phyloP scores from a whole-genome alignment of 2,888 invertebrate genomes.

The Sphecodes monilicornis region DNA sequence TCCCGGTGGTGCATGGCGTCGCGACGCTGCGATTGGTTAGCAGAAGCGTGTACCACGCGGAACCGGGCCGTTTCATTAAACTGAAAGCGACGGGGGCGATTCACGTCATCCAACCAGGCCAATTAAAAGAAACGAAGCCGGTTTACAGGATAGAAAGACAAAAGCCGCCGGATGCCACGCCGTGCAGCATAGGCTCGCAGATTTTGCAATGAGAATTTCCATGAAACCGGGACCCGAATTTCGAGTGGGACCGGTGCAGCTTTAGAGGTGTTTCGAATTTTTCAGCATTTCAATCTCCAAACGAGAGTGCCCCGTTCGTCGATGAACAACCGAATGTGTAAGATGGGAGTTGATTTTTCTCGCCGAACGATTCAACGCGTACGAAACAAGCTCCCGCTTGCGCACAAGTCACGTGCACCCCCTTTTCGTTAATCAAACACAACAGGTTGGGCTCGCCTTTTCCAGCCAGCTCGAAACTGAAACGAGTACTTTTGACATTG shows the following conservation, averaged over 20 bases:
- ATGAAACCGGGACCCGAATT: neutral
- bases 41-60: neutral
- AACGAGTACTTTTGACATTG: neutral
- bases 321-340: conserved; percentile 1
- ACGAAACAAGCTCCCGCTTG: conserved; percentile 17
- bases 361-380: conserved; percentile 10
- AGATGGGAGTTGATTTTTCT: conserved; percentile 25
- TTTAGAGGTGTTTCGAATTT: conserved; percentile 22
- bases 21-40: neutral
- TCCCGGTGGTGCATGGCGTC: neutral
- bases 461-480: neutral
- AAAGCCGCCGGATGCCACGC: neutral
- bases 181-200: neutral
- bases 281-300: conserved; percentile 16
- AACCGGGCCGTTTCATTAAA: conserved; percentile 37
- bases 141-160: conserved; percentile 7
- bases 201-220: neutral
- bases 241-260: neutral
- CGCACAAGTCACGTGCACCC: neutral
- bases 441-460: neutral
- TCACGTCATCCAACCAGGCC: conserved; percentile 14
- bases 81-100: conserved; percentile 13
- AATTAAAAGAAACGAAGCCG: conserved; percentile 42
- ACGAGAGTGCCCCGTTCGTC: neutral
- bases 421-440: conserved; percentile 3